Conservation (phyloP, 2,888 invertebrate species). For the Leptinotarsa haldemani region DNA sequence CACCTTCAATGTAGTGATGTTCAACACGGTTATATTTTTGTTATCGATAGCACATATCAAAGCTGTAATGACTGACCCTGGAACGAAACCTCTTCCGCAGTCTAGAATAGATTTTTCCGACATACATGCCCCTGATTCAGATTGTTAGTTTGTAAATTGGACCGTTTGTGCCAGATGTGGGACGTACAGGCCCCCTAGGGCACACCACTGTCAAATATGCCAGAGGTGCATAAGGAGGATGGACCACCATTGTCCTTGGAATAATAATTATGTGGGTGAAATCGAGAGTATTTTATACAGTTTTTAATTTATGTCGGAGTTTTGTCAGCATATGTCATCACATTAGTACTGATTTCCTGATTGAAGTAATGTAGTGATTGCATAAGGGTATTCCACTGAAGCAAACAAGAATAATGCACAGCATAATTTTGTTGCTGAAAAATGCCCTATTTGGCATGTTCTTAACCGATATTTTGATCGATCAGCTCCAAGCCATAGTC, state of each 20-base stretch:
- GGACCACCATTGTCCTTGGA: constrained; percentile 93
- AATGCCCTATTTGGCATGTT: constrained; percentile 88
- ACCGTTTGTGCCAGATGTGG: constrained; percentile 85
- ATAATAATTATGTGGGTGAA: constrained; percentile 92
- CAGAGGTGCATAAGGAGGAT: constrained; percentile 83
- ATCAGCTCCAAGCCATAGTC: constrained; percentile 86
- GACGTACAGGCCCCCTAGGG: constrained; percentile 84
- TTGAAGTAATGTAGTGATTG: constrained; percentile 76
- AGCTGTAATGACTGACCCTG: constrained; percentile 91
- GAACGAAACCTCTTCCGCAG: constrained; percentile 82
- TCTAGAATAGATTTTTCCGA: constrained; percentile 84
- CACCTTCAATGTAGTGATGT: constrained; percentile 80
- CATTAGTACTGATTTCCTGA: constrained; percentile 80
- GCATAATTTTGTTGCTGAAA: constrained; percentile 83
- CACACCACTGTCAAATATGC: constrained; percentile 90
- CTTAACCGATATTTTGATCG: constrained; percentile 86
- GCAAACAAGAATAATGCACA: constrained; percentile 83
- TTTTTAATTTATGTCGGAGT: constrained; percentile 83
- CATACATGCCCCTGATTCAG: constrained; percentile 73
- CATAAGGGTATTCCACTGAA: constrained; percentile 73
- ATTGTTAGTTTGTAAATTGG: constrained; percentile 75
- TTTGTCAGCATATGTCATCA: constrained; percentile 71
- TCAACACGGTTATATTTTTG: constrained; percentile 82
- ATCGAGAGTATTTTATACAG: constrained; percentile 92
- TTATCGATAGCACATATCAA: constrained; percentile 82